These are phyloP conservation scores for Oreotrochilus melanogaster DNA, from an alignment of 2,113 vertebrate genomes.

Conservation along the genomic window DNA sequence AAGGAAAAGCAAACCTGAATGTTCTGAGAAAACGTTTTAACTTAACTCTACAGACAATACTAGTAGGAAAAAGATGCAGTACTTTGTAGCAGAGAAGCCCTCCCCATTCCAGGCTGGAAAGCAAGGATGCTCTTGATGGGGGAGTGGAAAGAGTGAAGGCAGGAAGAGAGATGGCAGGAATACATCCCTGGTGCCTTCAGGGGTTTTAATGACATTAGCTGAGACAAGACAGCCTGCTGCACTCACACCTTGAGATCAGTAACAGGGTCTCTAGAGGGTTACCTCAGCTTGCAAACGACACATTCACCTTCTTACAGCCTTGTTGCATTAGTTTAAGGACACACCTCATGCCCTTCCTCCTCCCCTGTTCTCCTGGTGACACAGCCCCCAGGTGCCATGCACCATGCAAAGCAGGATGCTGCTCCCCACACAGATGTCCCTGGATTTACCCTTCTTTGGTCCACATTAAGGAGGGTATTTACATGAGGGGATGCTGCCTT, in stretches of 20 bases:
- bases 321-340: background rate
- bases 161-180: background rate
- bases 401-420: background rate
- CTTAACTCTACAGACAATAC: background rate
- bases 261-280: background rate
- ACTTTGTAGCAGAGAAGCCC: background rate
- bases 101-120: background rate
- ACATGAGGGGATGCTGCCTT: background rate
- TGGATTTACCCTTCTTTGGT: background rate
- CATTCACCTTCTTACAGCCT: slow-evolving; percentile 1
- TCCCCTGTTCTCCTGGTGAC: background rate
- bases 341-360: background rate
- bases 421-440: background rate
- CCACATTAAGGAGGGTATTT: background rate
- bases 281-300: background rate
- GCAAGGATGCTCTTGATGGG: background rate
- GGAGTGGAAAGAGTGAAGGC: background rate
- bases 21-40: background rate
- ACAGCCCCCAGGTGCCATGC: background rate
- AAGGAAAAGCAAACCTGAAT: background rate
- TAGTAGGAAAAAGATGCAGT: background rate
- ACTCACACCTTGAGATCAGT: background rate
- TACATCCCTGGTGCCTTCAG: background rate
- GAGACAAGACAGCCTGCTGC: background rate
- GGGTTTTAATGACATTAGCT: background rate